A percentile compares a stretch with the other conserved stretches of the same genome.
These are phyloP conservation scores for Zosterops japonicus DNA, from an alignment of 2,113 vertebrate genomes.

Conservation along the genomic window DNA sequence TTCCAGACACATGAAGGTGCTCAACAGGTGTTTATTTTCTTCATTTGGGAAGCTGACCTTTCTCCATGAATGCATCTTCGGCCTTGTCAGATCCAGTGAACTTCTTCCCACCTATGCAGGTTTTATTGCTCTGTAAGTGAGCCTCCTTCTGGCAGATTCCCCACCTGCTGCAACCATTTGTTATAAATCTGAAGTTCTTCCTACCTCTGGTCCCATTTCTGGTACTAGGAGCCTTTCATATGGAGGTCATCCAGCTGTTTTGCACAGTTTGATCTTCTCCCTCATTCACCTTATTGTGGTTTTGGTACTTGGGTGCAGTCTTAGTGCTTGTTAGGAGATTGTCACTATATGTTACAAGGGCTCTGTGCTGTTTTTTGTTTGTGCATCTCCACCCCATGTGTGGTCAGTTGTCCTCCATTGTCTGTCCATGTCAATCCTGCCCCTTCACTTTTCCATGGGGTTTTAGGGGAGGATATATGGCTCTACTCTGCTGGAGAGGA, in stretches of 20 bases:
- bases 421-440: rapidly evolving
- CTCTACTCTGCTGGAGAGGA: neutral
- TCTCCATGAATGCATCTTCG: neutral
- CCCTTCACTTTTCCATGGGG: neutral
- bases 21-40: neutral
- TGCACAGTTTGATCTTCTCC: neutral
- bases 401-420: neutral
- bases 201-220: neutral
- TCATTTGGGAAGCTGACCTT: neutral
- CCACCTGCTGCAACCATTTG: neutral
- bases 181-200: neutral
- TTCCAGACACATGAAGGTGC: neutral
- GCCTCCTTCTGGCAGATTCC: neutral
- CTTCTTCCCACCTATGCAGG: neutral
- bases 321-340: neutral
- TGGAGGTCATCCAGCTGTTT: neutral
- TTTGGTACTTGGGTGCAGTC: neutral
- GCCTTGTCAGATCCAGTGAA: neutral
- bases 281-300: neutral
- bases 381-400: neutral
- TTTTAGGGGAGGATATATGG: neutral
- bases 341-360: neutral
- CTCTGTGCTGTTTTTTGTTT: neutral
- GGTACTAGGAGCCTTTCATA: neutral
- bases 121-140: neutral